Percentiles rank a stretch among this genome's conserved stretches.
phyloP scores from a whole-genome alignment of 2,113 vertebrate genomes.

The Tringa solitaria region DNA sequence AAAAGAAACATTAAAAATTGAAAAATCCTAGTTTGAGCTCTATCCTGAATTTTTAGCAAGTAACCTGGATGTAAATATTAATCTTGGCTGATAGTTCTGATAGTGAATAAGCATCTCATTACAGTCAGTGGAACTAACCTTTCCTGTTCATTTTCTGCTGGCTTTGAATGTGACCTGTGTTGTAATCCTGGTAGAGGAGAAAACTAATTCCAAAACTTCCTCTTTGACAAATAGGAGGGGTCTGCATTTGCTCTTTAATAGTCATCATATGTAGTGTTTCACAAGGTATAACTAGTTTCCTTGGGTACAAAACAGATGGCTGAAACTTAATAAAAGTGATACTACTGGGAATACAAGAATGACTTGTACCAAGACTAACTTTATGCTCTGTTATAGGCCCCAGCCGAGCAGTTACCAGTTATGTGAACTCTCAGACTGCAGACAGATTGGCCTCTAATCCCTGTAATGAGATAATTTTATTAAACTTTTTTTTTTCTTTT shows the following conservation, averaged over 20 bases:
- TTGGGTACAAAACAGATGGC: constrained; percentile 3
- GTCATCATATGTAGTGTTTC: neutral
- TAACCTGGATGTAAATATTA: neutral
- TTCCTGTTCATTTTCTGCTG: neutral
- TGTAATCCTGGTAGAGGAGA: neutral
- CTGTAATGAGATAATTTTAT: neutral
- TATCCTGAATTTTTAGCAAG: neutral
- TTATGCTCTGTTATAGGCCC: neutral
- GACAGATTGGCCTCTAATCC: neutral
- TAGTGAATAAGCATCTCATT: neutral
- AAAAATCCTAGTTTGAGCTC: neutral
- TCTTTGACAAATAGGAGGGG: neutral
- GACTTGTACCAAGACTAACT: neutral
- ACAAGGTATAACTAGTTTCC: neutral
- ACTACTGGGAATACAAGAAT: neutral
- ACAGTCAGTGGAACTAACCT: neutral
- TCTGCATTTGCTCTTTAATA: neutral
- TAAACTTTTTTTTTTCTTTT: neutral
- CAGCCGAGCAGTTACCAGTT: neutral
- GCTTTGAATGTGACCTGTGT: neutral
- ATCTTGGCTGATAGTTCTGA: neutral
- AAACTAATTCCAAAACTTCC: neutral
- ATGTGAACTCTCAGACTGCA: neutral
- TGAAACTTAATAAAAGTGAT: neutral
- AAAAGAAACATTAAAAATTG: neutral